These are phyloP conservation scores for Ardeotis arabs DNA, from an alignment of 2,113 vertebrate species.

Conservation along the genomic window DNA sequence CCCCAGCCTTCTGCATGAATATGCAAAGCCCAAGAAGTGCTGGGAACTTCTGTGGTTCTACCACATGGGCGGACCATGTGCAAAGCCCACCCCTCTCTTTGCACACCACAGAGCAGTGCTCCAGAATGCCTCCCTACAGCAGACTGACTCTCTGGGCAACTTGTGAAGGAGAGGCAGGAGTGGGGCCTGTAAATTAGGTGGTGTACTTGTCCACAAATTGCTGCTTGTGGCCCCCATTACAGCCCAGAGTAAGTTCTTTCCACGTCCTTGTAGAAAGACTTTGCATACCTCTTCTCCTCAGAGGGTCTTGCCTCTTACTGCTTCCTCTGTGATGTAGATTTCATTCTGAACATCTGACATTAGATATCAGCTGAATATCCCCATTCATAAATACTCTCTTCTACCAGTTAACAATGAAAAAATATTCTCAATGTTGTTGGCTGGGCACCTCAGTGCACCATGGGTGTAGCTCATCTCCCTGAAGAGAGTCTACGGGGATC, in stretches of 20 bases:
- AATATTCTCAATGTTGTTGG: not conserved
- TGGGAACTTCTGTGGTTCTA: slow-evolving; percentile 50
- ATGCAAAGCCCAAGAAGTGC: slow-evolving; percentile 58
- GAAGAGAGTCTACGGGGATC: not conserved
- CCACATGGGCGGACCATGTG: not conserved
- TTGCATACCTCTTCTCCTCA: not conserved
- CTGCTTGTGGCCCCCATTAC: slow-evolving; percentile 24
- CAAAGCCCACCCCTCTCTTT: not conserved
- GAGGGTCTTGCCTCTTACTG: not conserved
- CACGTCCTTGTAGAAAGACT: slow-evolving; percentile 14
- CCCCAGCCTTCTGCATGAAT: slow-evolving; percentile 51
- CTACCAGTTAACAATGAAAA: not conserved
- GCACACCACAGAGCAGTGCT: not conserved
- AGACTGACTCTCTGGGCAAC: not conserved
- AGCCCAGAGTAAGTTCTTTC: slow-evolving; percentile 22
- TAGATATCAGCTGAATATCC: slow-evolving; percentile 2
- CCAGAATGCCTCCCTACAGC: not conserved
- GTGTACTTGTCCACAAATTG: slow-evolving; percentile 8
- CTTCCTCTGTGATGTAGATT: slow-evolving; percentile 15
- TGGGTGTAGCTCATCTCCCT: not conserved
- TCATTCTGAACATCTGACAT: slow-evolving; percentile 13
- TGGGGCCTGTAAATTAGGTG: not conserved
- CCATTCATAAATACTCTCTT: not conserved
- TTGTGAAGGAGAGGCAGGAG: not conserved
- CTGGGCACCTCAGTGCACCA: not conserved